phyloP scores from a whole-genome alignment of 2,113 vertebrate genomes.

The Tamias sibiricus region DNA sequence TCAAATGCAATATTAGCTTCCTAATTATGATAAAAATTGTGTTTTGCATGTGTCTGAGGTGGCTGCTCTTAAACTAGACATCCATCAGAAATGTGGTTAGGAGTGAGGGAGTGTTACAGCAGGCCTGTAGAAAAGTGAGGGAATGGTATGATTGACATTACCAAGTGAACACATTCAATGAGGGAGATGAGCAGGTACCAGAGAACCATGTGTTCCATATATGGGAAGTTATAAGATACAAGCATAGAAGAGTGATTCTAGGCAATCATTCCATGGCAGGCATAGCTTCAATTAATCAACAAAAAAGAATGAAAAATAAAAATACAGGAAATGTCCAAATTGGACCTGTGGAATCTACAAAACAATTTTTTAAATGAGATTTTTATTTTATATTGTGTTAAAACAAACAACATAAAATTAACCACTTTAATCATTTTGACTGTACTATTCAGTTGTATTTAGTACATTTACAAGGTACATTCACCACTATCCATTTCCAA shows the following conservation, averaged over 20 bases:
- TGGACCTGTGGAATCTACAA: not conserved
- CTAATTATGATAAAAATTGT: not conserved
- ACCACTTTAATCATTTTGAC: not conserved
- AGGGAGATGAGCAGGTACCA: not conserved
- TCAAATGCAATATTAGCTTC: conserved; percentile 1
- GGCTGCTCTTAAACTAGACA: not conserved
- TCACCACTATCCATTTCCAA: not conserved
- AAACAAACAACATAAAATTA: not conserved
- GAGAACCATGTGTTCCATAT: not conserved
- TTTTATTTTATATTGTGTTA: not conserved
- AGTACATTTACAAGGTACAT: not conserved
- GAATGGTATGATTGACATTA: not conserved
- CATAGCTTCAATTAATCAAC: not conserved
- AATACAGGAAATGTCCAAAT: not conserved
- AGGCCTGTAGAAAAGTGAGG: not conserved
- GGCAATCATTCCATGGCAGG: not conserved
- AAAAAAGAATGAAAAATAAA: not conserved
- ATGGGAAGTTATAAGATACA: not conserved
- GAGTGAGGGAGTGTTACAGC: not conserved
- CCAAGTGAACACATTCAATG: not conserved
- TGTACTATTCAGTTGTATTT: not conserved
- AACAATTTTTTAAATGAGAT: not conserved
- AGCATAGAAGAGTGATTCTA: not conserved
- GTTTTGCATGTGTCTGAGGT: not conserved
- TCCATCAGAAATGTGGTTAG: not conserved